phyloP scores from a whole-genome alignment of 2,888 invertebrate genomes.

The Idaea straminata region DNA sequence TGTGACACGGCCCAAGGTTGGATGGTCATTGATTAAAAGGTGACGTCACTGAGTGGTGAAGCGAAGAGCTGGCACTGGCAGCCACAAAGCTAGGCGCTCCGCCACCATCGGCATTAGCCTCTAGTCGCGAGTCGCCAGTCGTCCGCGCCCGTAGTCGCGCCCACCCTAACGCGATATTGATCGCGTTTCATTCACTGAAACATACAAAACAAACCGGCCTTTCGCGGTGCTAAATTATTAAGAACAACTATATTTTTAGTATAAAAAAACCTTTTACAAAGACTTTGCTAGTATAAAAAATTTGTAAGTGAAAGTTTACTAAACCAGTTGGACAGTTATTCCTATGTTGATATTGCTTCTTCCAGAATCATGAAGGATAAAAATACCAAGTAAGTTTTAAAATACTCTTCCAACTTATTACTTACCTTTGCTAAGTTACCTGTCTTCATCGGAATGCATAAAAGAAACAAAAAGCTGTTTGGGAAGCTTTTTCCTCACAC shows the following conservation, averaged over 20 bases:
- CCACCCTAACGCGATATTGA: slow-evolving; percentile 34
- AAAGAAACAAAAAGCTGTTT: not conserved
- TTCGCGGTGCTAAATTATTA: slow-evolving; percentile 30
- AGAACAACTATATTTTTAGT: not conserved
- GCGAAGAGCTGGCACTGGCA: slow-evolving; percentile 16
- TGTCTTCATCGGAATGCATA: not conserved
- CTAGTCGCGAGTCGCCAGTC: not conserved
- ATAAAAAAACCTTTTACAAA: not conserved
- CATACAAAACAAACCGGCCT: slow-evolving; percentile 42
- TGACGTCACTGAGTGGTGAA: slow-evolving; percentile 31
- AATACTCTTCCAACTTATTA: not conserved
- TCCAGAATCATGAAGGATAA: slow-evolving; percentile 50
- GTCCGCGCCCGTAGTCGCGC: slow-evolving; percentile 9
- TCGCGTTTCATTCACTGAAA: slow-evolving; percentile 48
- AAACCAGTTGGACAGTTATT: not conserved
- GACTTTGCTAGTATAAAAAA: not conserved
- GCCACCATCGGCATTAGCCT: slow-evolving; percentile 17
- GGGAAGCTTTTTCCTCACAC: too few relatives aligned
- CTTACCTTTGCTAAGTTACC: not conserved
- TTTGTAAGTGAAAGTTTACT: slow-evolving; percentile 2
- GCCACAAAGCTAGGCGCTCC: slow-evolving; percentile 16
- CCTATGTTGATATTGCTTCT: not conserved
- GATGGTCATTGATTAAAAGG: slow-evolving; percentile 42
- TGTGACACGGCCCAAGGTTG: slow-evolving; percentile 40
- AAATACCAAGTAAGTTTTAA: slow-evolving; percentile 46